Conservation (phyloP, 2,113 vertebrate species). For the human (Homo sapiens) region DNA sequence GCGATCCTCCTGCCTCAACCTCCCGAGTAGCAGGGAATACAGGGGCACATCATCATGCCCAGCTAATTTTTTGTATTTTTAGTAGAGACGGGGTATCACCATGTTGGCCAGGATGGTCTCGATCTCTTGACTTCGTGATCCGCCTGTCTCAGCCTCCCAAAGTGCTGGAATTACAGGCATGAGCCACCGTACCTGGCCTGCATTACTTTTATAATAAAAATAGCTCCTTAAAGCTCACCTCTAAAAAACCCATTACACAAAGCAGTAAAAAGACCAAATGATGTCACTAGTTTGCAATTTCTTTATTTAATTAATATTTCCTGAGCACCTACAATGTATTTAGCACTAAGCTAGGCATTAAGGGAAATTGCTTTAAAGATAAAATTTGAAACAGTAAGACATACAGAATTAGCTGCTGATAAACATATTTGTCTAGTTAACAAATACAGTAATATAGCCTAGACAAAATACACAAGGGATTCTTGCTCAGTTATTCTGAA, state of each 20-base stretch:
- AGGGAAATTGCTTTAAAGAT: constrained; percentile 24
- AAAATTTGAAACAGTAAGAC: constrained; percentile 27
- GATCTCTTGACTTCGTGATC: too few relatives aligned
- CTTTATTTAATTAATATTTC: not conserved
- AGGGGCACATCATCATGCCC: too few relatives aligned
- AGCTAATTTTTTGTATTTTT: too few relatives aligned
- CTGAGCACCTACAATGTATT: not conserved
- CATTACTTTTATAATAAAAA: constrained; percentile 13
- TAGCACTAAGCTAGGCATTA: not conserved
- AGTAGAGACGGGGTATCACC: too few relatives aligned
- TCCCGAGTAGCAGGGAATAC: too few relatives aligned
- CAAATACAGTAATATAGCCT: not conserved
- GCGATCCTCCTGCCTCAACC: too few relatives aligned
- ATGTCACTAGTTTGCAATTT: not conserved
- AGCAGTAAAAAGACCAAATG: not conserved
- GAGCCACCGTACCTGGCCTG: too few relatives aligned
- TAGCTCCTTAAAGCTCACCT: not conserved
- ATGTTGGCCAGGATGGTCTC: too few relatives aligned
- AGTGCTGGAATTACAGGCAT: too few relatives aligned
- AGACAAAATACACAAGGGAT: constrained; percentile 34
- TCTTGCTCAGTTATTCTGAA: not conserved
- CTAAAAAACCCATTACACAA: not conserved
- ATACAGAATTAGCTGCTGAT: not conserved
- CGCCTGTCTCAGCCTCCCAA: too few relatives aligned
- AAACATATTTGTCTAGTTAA: not conserved